A percentile compares a stretch with the other conserved stretches of the same genome.
Evolutionary conservation across 2,888 invertebrate species (phyloP).

Genomic region (Cremastinae sp.): DNA sequence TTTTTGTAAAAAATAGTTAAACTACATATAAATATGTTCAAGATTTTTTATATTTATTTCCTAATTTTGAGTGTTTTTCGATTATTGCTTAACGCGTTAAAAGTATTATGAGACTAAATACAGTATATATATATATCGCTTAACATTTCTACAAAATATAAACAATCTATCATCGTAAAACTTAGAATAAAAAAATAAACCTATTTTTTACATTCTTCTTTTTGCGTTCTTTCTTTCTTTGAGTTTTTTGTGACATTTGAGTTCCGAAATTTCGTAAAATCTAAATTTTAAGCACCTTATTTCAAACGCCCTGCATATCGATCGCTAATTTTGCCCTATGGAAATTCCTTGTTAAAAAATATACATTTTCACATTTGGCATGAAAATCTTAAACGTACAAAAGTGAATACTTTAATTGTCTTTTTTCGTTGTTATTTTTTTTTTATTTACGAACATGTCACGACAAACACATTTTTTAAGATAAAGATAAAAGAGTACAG

Average conservation of each 20-base stretch:
- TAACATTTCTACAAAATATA: conserved; percentile 18
- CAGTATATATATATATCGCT: conserved; percentile 3
- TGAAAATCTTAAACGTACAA: conserved; percentile 57
- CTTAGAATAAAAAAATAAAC: conserved; percentile 47
- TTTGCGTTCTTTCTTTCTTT: conserved; percentile 2
- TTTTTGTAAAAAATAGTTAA: conserved; percentile 24
- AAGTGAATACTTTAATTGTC: conserved; percentile 48
- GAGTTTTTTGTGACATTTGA: conserved; percentile 5
- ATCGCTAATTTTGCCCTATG: conserved; percentile 21
- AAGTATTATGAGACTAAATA: conserved; percentile 10
- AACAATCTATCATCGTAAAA: conserved; percentile 29
- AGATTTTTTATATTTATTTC: conserved; percentile 54
- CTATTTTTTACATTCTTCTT: conserved; percentile 30
- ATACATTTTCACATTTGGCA: conserved; percentile 49
- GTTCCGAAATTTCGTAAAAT: conserved; percentile 14
- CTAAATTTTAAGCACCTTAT: conserved; percentile 50
- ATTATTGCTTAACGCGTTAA: conserved; percentile 30
- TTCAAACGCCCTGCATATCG: conserved; percentile 24
- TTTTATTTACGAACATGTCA: conserved; percentile 40
- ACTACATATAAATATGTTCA: conserved; percentile 59
- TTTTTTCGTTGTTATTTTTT: conserved; percentile 15
- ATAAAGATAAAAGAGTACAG: conserved; percentile 60
- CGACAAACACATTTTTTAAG: conserved; percentile 36
- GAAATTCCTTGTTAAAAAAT: conserved; percentile 29
- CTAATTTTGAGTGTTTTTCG: conserved; percentile 61